Evolutionary conservation across 2,888 invertebrate species (phyloP), one percentile per base, ranked within the genome.

Genomic region (Chymomyza fuscimana): DNA sequence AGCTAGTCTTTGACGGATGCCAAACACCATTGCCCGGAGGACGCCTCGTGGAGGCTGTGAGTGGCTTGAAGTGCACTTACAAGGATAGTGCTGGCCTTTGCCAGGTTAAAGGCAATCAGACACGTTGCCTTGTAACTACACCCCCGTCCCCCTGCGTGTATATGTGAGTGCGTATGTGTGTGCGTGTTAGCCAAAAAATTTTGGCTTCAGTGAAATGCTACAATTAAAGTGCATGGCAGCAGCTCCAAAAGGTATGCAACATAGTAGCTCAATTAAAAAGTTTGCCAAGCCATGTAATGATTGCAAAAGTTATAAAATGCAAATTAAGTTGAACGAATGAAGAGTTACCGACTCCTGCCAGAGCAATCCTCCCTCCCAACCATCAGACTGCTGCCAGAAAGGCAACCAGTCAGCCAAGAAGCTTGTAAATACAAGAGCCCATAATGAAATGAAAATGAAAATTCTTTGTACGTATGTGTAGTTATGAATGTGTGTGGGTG

Each of bases 281-380:
- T 54, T 54, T 54, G 16, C 22, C 54, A 16, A 19, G 15, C 54
- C 88, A 80, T 87, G 88, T 84, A 84, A 84, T 86, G 81, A 87
- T 84, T 84, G 88, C 82, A 80, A 87, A 84, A 84, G 88, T 58
- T 58, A 29, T 58, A 58, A 58, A 58, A 58, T 22, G 58, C 15
- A 58, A 58, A 58, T 84, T 84, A 87, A 87, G 88, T 87, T 87
- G 80, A 83, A 83, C 73, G 81, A 83, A 81, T 83, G 83, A 77
- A 86, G 86, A 83, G 86, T 78, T 82, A 76, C 82, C 67, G 77
- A 69, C 54, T 16, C 59, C 62, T 60, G 10, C 40, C 40, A 12
- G 32, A 7, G 32, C 32, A 32, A 32, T 32, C 32, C 7, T 32
- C 32, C 7, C 66, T 10, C 65, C 67, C 76, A 62, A 52, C 19